phyloP scores from a whole-genome alignment of 2,797 vertebrate species.

The Perodicticus potto region DNA sequence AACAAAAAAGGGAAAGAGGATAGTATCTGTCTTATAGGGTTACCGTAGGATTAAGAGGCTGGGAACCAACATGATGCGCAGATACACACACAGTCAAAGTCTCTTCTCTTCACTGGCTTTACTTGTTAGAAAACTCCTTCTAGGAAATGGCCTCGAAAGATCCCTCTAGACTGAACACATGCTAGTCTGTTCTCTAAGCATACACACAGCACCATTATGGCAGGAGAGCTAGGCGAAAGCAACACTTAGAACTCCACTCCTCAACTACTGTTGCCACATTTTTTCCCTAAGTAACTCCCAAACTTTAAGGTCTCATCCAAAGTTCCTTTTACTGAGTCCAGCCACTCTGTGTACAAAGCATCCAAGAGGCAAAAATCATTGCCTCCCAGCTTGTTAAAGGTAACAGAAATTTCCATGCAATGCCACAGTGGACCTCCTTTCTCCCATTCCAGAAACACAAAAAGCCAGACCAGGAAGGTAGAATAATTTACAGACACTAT shows the following conservation, averaged over 20 bases:
- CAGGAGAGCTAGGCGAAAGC: background rate
- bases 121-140: background rate
- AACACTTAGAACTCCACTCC: constrained; percentile 22
- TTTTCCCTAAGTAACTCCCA: constrained; percentile 10
- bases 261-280: background rate
- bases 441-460: background rate
- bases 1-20: background rate
- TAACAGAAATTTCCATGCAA: background rate
- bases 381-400: constrained; percentile 6
- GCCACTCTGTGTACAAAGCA: background rate
- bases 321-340: background rate
- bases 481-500: background rate
- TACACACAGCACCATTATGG: background rate
- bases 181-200: background rate
- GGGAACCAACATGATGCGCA: background rate
- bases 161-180: constrained; percentile 1
- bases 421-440: background rate
- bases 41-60: background rate
- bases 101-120: background rate
- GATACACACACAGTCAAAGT: background rate
- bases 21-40: background rate
- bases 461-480: background rate
- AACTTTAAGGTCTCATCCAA: background rate
- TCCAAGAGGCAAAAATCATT: background rate
- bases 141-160: background rate